Conservation (phyloP, 2,113 vertebrate genomes). For the Tursiops truncatus region DNA sequence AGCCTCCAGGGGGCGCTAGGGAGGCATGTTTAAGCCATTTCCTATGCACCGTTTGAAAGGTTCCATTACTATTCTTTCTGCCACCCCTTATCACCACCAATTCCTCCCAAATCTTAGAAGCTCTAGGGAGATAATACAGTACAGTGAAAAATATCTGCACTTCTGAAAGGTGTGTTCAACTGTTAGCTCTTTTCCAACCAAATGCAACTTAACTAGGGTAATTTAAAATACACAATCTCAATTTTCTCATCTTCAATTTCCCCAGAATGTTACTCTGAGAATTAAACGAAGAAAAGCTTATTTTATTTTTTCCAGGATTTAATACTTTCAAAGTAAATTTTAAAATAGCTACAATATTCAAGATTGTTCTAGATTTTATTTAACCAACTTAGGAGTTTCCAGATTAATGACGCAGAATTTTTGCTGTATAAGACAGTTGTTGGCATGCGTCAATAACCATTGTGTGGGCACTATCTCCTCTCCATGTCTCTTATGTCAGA, state of each 20-base stretch:
- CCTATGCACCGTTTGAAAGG: background rate
- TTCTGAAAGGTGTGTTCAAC: background rate
- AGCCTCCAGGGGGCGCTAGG: background rate
- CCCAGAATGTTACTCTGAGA: background rate
- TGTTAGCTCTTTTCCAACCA: background rate
- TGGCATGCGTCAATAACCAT: background rate
- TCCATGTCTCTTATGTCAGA: background rate
- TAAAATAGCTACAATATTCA: background rate
- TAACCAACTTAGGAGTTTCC: background rate
- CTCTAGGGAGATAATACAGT: background rate
- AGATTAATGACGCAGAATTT: background rate
- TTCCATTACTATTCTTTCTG: background rate
- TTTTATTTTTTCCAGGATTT: background rate
- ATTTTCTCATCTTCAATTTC: background rate
- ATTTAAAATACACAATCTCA: background rate
- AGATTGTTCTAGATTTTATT: background rate
- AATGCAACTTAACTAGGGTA: background rate
- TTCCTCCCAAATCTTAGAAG: background rate
- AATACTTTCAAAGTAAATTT: background rate
- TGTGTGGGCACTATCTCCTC: background rate
- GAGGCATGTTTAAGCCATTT: background rate
- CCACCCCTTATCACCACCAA: fast-evolving
- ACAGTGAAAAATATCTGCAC: background rate
- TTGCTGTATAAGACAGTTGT: background rate
- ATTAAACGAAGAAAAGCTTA: background rate